Conservation (phyloP, 2,113 vertebrate species). For the Lanius collurio region DNA sequence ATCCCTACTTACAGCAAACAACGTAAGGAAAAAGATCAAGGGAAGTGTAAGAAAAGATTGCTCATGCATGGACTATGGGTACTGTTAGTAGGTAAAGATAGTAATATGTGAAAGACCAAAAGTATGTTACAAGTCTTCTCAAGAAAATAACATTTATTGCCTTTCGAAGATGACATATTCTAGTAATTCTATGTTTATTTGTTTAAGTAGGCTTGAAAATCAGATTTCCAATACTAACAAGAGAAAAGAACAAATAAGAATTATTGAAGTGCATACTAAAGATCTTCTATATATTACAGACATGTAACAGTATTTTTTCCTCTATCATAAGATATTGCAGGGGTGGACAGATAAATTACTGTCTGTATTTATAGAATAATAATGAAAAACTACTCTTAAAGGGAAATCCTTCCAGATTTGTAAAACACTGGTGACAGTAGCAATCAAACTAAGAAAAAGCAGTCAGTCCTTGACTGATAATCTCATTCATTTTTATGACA, state of each 20-base stretch:
- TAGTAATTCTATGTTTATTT: slow-evolving; percentile 42
- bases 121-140: background rate
- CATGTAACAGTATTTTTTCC: slow-evolving; percentile 30
- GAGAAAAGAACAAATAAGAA: background rate
- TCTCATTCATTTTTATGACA: background rate
- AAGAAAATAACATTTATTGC: slow-evolving; percentile 19
- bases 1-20: background rate
- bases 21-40: background rate
- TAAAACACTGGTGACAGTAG: slow-evolving; percentile 27
- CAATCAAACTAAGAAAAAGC: slow-evolving; percentile 39
- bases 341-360: slow-evolving; percentile 53
- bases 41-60: background rate
- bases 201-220: slow-evolving; percentile 49
- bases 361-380: slow-evolving; percentile 32
- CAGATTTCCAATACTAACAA: slow-evolving; percentile 31
- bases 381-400: slow-evolving; percentile 50
- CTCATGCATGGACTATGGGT: background rate
- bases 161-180: slow-evolving; percentile 34
- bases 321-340: slow-evolving; percentile 29
- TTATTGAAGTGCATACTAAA: slow-evolving; percentile 12
- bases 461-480: background rate
- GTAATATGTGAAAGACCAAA: background rate
- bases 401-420: slow-evolving; percentile 27
- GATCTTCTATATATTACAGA: slow-evolving; percentile 9
- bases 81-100: background rate